Evolutionary conservation across 2,797 vertebrate genomes (phyloP), one percentile per base, ranked within the genome.

Genomic region (Staurois parvus): DNA sequence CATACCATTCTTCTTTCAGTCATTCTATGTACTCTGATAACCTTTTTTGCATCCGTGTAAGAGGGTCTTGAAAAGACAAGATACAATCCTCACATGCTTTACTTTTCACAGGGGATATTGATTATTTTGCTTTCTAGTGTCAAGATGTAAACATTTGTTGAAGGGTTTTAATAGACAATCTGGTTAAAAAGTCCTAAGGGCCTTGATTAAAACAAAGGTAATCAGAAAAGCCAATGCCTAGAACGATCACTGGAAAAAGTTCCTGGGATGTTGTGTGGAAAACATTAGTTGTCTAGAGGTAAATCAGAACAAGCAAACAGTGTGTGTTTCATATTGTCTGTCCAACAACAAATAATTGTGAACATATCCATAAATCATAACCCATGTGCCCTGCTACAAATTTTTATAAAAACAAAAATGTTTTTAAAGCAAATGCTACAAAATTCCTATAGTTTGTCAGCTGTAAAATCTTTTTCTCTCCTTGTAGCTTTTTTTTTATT

Each of bases 71-170:
- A 88, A 79, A 88, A 85, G 45, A 72, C 48, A 79, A 80, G 29
- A 76, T 73, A 85, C 88, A 78, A 80, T 66, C 45, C 48, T 86
- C 76, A 70, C 28, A 74, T 12, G 21, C 72, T 30, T 84, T 21
- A 48, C 87, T 88, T 91, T 87, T 88, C 89, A 87, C 72, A 72
- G 85, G 82, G 84, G 11, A n/a, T 83, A 91, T 73, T 72, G n/a
- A 88, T 91, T 84, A 28, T 34, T 87, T 88, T 76, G 77, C 70
- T 59, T 37, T 83, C 72, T 87, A 86, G 13, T 83, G 42, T 84
- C 0, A 0, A 0, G 0, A 34, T 82, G 79, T 85, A 87, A 85
- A 12, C 76, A 88, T 69, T 87, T 26, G 26, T 88, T 80, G 59
- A 30, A 74, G 84, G 62, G 69, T 8, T 69, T 34, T 32, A 56